A percentile compares a stretch with the other conserved stretches of the same genome.
Conservation (phyloP, 2,797 vertebrate genomes). For the Alectoris magna region DNA sequence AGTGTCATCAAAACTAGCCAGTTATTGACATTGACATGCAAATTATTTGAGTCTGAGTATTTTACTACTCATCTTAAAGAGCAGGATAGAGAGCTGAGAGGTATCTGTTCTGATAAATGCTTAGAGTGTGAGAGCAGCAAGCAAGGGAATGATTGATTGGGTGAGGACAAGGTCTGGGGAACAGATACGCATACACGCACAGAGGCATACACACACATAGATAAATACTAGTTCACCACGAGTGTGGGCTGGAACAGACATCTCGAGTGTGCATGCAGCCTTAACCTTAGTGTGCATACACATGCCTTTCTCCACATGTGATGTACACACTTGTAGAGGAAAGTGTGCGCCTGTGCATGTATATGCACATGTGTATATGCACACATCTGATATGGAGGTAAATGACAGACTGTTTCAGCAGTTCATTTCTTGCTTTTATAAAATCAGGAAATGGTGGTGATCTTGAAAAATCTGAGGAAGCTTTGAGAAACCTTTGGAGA, state of each 20-base stretch:
- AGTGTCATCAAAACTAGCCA: background rate
- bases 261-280: background rate
- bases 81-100: background rate
- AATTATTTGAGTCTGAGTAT: background rate
- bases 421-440: background rate
- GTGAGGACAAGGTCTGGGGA: background rate
- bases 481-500: background rate
- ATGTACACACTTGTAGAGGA: background rate
- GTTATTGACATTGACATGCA: background rate
- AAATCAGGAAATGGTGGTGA: background rate
- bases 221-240: background rate
- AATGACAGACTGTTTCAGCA: background rate
- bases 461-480: background rate
- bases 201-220: background rate
- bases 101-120: background rate
- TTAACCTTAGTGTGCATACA: background rate
- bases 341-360: background rate
- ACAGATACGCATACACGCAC: background rate
- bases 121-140: background rate
- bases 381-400: background rate
- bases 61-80: background rate
- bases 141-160: background rate
- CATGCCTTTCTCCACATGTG: background rate
- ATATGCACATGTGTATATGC: background rate
- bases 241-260: background rate